A percentile compares a stretch with the other conserved stretches of the same genome.
Evolutionary conservation across 1,140 invertebrate species (phyloP).

Genomic region (Temnothorax longispinosus): DNA sequence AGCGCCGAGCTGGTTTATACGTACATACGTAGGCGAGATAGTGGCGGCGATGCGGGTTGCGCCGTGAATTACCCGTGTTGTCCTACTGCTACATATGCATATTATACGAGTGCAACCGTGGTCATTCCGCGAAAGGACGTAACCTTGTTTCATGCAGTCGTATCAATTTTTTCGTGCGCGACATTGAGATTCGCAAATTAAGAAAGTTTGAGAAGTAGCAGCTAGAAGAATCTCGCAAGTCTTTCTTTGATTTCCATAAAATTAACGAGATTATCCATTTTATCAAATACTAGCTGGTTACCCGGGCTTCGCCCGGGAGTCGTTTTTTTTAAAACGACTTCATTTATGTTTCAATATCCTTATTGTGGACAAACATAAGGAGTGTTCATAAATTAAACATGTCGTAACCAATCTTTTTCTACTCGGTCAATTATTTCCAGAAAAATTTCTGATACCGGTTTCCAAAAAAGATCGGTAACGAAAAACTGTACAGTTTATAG

Average conservation of each 20-base stretch:
- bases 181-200: neutral
- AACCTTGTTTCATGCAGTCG: neutral
- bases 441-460: too few species aligned
- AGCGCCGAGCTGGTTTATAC: slow-evolving; percentile 20
- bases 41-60: neutral
- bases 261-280: neutral
- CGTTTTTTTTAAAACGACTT: too few species aligned
- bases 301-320: too few species aligned
- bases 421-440: too few species aligned
- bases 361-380: too few species aligned
- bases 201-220: neutral
- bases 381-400: too few species aligned
- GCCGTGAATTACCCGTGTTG: slow-evolving; percentile 16
- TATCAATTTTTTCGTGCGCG: neutral
- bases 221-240: neutral
- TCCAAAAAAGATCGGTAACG: too few species aligned
- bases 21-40: slow-evolving; percentile 13
- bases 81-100: slow-evolving; percentile 22
- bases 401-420: too few species aligned
- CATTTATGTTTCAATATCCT: too few species aligned
- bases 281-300: neutral
- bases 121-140: neutral
- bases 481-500: too few species aligned
- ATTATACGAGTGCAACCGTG: neutral
- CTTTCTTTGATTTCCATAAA: neutral